Base-by-base conservation (phyloP, 2,888 invertebrate species). In the Drosophila barbarae region DNA sequence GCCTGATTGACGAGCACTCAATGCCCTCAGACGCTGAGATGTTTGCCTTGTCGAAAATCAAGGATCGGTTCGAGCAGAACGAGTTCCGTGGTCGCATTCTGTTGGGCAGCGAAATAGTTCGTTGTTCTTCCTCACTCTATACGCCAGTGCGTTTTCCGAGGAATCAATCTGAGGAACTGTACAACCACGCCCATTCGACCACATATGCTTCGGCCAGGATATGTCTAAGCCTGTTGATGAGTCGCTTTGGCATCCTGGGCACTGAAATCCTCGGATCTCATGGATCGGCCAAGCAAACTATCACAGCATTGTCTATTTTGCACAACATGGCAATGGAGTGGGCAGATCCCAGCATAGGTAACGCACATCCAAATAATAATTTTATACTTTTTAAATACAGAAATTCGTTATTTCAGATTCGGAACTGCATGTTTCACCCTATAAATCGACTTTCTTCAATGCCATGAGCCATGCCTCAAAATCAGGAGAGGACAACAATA, bases 321-420 rank as follows among this genome's bases (percentile, higher is more conserved):
- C 87, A 87, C 30, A 87, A 87, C 32, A 87, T 87, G 84, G 87
- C 87, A 12, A 77, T 87, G 57, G 87, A 87, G n/a, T 87, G 87
- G 83, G 75, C 72, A 39, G 87, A 87, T 69, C 73, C 74, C 0
- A 76, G 76, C 41, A 71, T 83, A 39, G 82, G 87, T 54, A 18
- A 65, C 26, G 7, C 8, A n/a, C 1, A 9, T 6, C 8, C 18
- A 15, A 5, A n/a, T 12, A 1, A 23, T 2, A 12, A 3, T 12
- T 4, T 7, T 0, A 3, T 4, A 2, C 35, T 15, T 5, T 3
- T 34, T 15, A 6, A 10, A 10, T 9, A 10, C 2, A 4, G 10
- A n/a, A 6, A 44, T 13, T 3, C 4, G 26, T 3, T 55, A 8
- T 2, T 23, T 39, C 32, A 80, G 80, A 73, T 61, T 56, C 66